Evolutionary conservation across 1,140 invertebrate genomes (phyloP).

Genomic region (Plutomurus gul): DNA sequence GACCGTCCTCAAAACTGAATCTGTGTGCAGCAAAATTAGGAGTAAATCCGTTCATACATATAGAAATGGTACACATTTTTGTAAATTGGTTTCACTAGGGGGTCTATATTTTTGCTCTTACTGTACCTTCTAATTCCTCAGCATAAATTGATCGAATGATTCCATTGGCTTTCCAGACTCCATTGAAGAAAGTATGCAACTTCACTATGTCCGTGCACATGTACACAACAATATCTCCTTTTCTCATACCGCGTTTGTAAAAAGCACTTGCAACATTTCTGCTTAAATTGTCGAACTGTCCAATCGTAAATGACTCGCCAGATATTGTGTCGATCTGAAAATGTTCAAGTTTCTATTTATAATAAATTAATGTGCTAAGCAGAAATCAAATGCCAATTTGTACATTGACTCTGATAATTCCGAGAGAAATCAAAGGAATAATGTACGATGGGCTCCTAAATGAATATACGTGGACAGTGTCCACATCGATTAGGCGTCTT

Average conservation of each 20-base stretch:
- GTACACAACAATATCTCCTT: conserved; percentile 43
- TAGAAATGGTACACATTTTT: background rate
- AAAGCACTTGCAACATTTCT: conserved; percentile 39
- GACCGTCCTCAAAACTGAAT: background rate
- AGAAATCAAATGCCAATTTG: too few species aligned
- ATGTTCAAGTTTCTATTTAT: background rate
- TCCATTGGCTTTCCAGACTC: conserved; percentile 50
- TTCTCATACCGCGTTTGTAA: conserved; percentile 44
- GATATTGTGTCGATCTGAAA: background rate
- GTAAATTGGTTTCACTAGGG: background rate
- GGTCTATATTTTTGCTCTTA: background rate
- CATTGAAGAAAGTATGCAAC: conserved; percentile 31
- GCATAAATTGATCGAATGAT: conserved; percentile 22
- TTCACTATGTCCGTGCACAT: conserved; percentile 27
- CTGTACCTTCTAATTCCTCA: conserved; percentile 41
- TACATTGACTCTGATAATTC: too few species aligned
- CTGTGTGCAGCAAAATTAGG: too few species aligned
- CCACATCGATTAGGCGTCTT: too few species aligned
- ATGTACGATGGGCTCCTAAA: too few species aligned
- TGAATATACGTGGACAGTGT: too few species aligned
- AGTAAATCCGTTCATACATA: too few species aligned
- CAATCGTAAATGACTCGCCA: conserved; percentile 1
- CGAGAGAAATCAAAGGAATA: too few species aligned
- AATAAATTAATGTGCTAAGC: background rate
- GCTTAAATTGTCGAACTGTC: conserved; percentile 11